Percentiles rank a stretch among this genome's conserved stretches.
Conservation (phyloP, 2,888 invertebrate genomes). For the Drosophila parthenogenetica region DNA sequence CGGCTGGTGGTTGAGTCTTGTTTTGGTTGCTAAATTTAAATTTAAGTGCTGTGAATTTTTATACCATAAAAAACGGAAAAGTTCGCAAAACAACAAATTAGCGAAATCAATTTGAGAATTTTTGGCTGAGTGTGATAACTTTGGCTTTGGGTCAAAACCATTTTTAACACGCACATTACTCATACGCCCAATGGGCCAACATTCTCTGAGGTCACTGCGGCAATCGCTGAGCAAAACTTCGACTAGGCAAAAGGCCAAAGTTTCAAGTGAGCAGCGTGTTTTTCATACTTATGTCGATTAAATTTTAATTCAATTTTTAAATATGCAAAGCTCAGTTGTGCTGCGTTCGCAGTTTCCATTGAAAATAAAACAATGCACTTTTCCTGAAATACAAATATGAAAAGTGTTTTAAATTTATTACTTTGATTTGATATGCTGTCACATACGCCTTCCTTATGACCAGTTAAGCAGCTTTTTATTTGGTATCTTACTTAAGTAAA, state of each 20-base stretch:
- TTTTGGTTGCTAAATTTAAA: constrained; percentile 31
- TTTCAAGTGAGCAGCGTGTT: constrained; percentile 47
- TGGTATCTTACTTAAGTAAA: not conserved
- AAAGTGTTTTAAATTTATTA: too few relatives aligned
- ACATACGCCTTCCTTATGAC: not conserved
- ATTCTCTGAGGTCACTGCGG: constrained; percentile 63
- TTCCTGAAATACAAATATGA: too few relatives aligned
- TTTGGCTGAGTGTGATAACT: constrained; percentile 24
- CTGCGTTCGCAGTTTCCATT: not conserved
- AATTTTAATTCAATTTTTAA: constrained; percentile 31
- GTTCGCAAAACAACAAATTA: constrained; percentile 62
- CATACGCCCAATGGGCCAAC: constrained; percentile 21
- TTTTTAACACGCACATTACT: constrained; percentile 31
- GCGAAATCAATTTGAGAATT: constrained; percentile 65
- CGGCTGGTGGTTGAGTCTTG: constrained; percentile 6
- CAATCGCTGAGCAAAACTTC: constrained; percentile 47
- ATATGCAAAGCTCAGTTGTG: not conserved
- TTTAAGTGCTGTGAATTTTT: constrained; percentile 42
- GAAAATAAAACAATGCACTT: not conserved
- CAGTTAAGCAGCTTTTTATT: not conserved
- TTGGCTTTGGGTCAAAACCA: constrained; percentile 36
- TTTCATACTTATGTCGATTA: constrained; percentile 31
- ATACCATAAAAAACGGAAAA: constrained; percentile 29
- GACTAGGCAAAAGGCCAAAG: constrained; percentile 44
- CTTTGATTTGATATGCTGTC: not conserved